These are phyloP conservation scores for Myotis yumanensis DNA, from an alignment of 2,113 vertebrate genomes.

Conservation along the genomic window DNA sequence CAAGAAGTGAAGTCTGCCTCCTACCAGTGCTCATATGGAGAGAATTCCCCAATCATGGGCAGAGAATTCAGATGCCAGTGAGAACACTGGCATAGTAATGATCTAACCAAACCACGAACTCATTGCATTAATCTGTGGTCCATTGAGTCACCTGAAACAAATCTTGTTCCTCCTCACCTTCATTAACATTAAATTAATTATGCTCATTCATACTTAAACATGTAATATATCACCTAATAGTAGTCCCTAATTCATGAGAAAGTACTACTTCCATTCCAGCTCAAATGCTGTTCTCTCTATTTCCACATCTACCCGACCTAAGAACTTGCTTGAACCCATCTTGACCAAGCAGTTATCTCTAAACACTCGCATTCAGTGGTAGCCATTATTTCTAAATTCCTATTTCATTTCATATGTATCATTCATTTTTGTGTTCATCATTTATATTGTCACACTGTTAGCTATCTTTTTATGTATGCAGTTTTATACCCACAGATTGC, in stretches of 20 bases:
- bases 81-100: neutral
- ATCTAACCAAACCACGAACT: neutral
- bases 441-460: neutral
- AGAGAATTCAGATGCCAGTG: neutral
- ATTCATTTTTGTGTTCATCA: neutral
- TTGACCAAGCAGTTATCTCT: neutral
- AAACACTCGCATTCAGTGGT: neutral
- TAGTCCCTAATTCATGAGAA: neutral
- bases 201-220: neutral
- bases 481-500: neutral
- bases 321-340: neutral
- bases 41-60: neutral
- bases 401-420: neutral
- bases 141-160: neutral
- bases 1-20: neutral
- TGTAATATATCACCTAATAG: neutral
- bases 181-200: neutral
- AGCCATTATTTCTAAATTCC: neutral
- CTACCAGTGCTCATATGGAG: neutral
- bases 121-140: neutral
- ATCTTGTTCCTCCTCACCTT: neutral
- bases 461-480: neutral
- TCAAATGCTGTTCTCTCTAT: neutral
- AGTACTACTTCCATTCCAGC: neutral
- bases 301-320: neutral